phyloP scores from a whole-genome alignment of 2,797 vertebrate species.

The Apodemus agrarius region DNA sequence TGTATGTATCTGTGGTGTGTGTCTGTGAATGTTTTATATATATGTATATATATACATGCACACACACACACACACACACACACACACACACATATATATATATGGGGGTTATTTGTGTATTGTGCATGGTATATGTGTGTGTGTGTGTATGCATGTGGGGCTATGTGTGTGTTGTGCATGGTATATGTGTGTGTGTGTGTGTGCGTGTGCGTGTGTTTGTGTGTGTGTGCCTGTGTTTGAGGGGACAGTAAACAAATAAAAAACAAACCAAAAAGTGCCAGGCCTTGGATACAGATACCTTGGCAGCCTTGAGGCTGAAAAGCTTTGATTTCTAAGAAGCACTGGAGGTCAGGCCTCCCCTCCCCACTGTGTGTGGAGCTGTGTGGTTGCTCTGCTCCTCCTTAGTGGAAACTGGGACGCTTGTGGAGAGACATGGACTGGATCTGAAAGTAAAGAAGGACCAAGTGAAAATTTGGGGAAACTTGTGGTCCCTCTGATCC shows the following conservation, averaged over 20 bases:
- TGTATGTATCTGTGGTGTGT: neutral
- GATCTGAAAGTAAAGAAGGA: slow-evolving; percentile 21
- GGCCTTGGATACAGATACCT: neutral
- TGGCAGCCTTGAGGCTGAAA: neutral
- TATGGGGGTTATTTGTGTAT: neutral
- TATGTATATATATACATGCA: neutral
- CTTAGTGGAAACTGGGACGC: neutral
- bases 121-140: neutral
- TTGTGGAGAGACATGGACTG: neutral
- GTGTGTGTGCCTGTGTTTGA: too few species aligned
- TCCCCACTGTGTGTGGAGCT: neutral
- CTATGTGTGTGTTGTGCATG: neutral
- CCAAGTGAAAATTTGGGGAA: neutral
- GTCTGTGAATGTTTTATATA: neutral
- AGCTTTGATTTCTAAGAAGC: neutral
- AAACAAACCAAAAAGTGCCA: neutral
- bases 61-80: too few species aligned
- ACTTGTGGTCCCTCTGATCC: neutral
- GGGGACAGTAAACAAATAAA: neutral
- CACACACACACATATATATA: too few species aligned
- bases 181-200: too few species aligned
- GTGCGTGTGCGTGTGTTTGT: neutral
- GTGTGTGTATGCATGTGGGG: rapidly evolving
- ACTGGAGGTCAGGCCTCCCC: too few species aligned
- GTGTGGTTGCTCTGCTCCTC: neutral